Percentiles rank a stretch among this genome's conserved stretches.
Conservation (phyloP, 2,888 invertebrate species). For the Erpobdella octoculata region DNA sequence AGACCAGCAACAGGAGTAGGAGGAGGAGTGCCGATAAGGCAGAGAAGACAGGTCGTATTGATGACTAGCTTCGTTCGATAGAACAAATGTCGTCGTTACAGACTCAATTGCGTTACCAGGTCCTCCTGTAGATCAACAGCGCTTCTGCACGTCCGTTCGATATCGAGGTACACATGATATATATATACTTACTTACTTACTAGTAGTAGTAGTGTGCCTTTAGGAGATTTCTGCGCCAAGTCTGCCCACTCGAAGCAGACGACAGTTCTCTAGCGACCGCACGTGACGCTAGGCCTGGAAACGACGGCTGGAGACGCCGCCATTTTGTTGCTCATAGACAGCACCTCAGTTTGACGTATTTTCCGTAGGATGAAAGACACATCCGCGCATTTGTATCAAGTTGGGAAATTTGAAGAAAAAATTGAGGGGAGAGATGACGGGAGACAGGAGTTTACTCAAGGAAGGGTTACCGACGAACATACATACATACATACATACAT, state of each 20-base stretch:
- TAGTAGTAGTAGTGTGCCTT: background rate
- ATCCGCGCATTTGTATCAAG: no score
- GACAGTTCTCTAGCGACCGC: background rate
- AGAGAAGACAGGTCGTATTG: background rate
- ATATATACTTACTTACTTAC: no score
- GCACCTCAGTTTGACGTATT: no score
- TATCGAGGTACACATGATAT: no score
- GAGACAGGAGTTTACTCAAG: no score
- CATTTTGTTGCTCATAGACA: no score
- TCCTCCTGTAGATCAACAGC: background rate
- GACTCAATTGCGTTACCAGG: background rate
- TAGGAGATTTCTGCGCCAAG: background rate
- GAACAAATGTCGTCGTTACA: constrained; percentile 5
- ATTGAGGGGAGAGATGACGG: no score
- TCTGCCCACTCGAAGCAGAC: background rate
- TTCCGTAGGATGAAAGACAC: no score
- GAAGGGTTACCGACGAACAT: no score
- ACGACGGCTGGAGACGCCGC: no score
- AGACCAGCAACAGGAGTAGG: background rate
- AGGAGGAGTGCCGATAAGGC: background rate
- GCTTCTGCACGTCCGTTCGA: background rate
- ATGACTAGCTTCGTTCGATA: background rate
- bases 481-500: no score
- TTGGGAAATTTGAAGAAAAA: no score
- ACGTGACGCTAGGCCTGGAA: background rate